Percentiles rank a stretch among this genome's conserved stretches.
These are phyloP conservation scores for Thereuonema tuberculata DNA, from an alignment of 1,140 invertebrate genomes.

Conservation along the genomic window DNA sequence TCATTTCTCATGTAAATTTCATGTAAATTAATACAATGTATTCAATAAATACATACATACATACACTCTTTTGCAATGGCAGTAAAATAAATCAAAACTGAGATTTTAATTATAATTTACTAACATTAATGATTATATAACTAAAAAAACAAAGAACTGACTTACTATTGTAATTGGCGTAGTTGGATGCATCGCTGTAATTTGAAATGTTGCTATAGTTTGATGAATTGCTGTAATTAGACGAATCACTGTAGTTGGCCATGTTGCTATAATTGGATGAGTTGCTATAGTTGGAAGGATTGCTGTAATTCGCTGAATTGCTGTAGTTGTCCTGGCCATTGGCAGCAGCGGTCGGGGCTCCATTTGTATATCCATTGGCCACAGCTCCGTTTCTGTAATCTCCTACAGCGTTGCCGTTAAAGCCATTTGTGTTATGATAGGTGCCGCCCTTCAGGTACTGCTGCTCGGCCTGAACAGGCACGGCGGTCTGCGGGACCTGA, in stretches of 20 bases:
- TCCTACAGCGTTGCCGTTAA: not conserved
- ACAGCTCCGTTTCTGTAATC: not conserved
- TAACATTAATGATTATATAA: not conserved
- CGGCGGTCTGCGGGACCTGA: not conserved
- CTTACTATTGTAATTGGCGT: constrained; percentile 13
- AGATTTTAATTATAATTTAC: too few relatives aligned
- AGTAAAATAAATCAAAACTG: too few relatives aligned
- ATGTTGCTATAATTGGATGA: constrained; percentile 12
- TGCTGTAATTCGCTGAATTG: constrained; percentile 10
- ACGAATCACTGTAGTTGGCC: constrained; percentile 12
- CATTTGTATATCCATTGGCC: not conserved
- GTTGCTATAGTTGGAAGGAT: constrained; percentile 13
- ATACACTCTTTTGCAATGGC: too few relatives aligned
- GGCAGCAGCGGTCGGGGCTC: not conserved
- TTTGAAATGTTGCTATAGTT: constrained; percentile 11
- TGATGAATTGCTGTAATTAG: constrained; percentile 14
- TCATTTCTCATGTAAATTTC: too few relatives aligned
- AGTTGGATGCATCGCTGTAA: constrained; percentile 9
- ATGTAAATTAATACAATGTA: too few relatives aligned
- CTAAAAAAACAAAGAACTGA: not conserved
- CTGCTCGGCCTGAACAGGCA: not conserved
- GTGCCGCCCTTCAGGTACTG: not conserved
- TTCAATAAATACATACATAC: too few relatives aligned
- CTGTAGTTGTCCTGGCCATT: constrained; percentile 1
- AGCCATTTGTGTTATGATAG: not conserved